Conservation (phyloP, 1,140 invertebrate genomes). For the Copidosoma floridanum region DNA sequence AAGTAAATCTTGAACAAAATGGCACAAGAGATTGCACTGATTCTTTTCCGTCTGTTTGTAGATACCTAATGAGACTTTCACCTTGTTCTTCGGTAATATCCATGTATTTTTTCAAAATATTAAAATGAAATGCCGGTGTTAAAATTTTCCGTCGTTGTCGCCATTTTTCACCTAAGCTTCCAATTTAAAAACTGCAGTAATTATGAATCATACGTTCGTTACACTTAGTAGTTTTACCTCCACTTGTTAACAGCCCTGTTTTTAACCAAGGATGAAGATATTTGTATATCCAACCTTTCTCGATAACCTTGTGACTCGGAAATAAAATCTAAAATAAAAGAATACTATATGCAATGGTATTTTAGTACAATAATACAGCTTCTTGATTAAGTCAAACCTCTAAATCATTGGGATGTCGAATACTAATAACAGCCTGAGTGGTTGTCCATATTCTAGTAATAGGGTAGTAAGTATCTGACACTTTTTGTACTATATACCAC, state of each 20-base stretch:
- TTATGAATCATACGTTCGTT: no score
- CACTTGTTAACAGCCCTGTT: constrained; percentile 64
- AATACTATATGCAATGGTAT: background rate
- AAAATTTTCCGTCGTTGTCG: constrained; percentile 75
- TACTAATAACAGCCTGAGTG: background rate
- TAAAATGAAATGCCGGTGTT: constrained; percentile 89
- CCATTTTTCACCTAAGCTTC: constrained; percentile 72
- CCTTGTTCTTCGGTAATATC: constrained; percentile 39
- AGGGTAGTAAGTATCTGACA: no score
- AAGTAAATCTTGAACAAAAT: constrained; percentile 68
- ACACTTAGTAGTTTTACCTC: constrained; percentile 38
- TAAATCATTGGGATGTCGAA: constrained; percentile 37
- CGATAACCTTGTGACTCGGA: constrained; percentile 55
- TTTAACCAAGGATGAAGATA: constrained; percentile 67
- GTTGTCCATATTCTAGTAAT: constrained; percentile 25
- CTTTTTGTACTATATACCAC: no score
- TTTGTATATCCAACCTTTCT: constrained; percentile 62
- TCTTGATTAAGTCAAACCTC: no score
- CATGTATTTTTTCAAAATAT: constrained; percentile 78
- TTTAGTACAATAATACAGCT: background rate
- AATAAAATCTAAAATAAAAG: constrained; percentile 35
- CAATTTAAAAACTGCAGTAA: background rate
- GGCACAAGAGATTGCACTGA: constrained; percentile 61
- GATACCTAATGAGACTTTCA: constrained; percentile 17
- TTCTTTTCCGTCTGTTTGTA: constrained; percentile 39